Evolutionary conservation across 1,140 invertebrate species (phyloP).

Genomic region (Aphaenogaster rudis): DNA sequence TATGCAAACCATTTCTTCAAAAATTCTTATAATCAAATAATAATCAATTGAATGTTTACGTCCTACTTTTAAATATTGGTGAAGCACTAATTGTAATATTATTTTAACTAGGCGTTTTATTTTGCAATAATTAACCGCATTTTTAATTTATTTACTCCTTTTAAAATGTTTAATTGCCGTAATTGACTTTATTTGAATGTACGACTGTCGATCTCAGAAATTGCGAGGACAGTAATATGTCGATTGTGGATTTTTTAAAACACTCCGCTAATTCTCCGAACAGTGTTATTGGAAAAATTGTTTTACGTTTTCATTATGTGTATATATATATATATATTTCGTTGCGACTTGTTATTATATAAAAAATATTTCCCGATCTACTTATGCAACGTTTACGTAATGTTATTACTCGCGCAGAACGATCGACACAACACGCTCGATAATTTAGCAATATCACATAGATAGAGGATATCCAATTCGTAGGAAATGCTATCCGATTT

Average conservation of each 20-base stretch:
- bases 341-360: neutral
- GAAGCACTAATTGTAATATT: neutral
- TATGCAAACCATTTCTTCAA: neutral
- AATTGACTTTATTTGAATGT: neutral
- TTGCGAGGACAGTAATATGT: neutral
- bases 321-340: neutral
- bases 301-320: neutral
- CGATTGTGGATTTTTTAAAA: neutral
- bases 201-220: neutral
- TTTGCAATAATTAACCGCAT: constrained; percentile 1
- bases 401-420: constrained; percentile 33
- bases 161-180: neutral
- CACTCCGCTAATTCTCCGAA: neutral
- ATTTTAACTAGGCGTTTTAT: constrained; percentile 8
- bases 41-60: neutral
- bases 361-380: constrained; percentile 36
- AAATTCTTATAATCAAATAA: constrained; percentile 9
- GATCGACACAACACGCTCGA: constrained; percentile 17
- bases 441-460: constrained; percentile 19
- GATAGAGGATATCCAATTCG: constrained; percentile 8
- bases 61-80: neutral
- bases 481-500: constrained; percentile 23
- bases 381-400: constrained; percentile 33
- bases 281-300: neutral
- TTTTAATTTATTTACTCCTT: neutral